These are phyloP conservation scores for Polypterus senegalus DNA, from an alignment of 2,113 vertebrate genomes.

Conservation along the genomic window DNA sequence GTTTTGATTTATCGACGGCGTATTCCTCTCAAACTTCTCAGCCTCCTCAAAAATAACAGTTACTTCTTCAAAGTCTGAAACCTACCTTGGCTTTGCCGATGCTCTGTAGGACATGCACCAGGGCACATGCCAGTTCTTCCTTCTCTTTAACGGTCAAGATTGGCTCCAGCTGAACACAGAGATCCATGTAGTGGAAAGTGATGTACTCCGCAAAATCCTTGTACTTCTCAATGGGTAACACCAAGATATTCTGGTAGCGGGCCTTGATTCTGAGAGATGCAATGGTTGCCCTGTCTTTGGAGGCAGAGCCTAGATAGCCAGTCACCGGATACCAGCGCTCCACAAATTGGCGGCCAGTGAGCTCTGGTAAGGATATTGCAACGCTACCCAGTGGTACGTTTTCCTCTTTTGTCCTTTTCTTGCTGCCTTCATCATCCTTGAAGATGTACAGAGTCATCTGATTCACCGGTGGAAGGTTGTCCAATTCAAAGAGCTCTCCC, in stretches of 20 bases:
- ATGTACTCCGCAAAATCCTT: constrained; percentile 88
- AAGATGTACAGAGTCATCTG: constrained; percentile 65
- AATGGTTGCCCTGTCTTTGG: constrained; percentile 31
- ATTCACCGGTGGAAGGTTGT: constrained; percentile 59
- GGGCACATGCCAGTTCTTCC: constrained; percentile 73
- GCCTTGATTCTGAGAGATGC: constrained; percentile 63
- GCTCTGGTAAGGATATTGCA: constrained; percentile 46
- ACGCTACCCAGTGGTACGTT: constrained; percentile 55
- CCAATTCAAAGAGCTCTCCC: constrained; percentile 78
- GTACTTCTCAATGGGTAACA: constrained; percentile 79
- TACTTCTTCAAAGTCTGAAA: too few relatives aligned
- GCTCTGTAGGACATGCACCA: constrained; percentile 77
- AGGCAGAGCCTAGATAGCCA: constrained; percentile 21
- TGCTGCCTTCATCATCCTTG: constrained; percentile 55
- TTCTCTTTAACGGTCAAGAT: constrained; percentile 68
- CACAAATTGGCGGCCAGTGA: constrained; percentile 47
- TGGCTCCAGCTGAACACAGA: constrained; percentile 67
- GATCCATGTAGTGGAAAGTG: constrained; percentile 66
- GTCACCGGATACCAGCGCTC: constrained; percentile 66
- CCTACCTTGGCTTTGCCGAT: constrained; percentile 82
- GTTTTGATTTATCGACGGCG: too few relatives aligned
- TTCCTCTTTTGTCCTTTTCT: constrained; percentile 51
- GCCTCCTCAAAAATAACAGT: too few relatives aligned
- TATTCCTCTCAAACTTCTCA: too few relatives aligned
- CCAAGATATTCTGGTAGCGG: constrained; percentile 64